Evolutionary conservation across 2,888 invertebrate genomes (phyloP), one percentile per base, ranked within the genome.

Genomic region (Panopea generosa): DNA sequence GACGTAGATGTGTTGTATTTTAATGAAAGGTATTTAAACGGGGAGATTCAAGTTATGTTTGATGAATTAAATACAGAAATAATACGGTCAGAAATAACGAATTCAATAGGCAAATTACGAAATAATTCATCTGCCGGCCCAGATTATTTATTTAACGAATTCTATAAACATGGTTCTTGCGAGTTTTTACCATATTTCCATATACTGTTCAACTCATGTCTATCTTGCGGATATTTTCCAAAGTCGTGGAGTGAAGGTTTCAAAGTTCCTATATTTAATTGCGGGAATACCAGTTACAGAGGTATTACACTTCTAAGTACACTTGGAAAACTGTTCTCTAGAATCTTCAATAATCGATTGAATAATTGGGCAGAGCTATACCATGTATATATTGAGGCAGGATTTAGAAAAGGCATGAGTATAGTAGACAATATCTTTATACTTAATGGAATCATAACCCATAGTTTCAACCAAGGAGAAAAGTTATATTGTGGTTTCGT

Each of bases 341-440:
- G 43, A 4, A 27, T 66, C 20, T 16, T 72, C 18, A 66, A 67
- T 40, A 67, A 50, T 24, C 38, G 50, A 16, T 29, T 67, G 18
- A 26, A 38, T 22, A 50, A 1, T 14, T 67, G 29, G 20, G 53
- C 29, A 26, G n/a, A 59, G 26, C 24, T 40, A 26, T 26, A 67
- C 24, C 14, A 24, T 57, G 16, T 7, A 3, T 33, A 45, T 52
- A 38, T 55, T 2, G 67, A 67, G 49, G 50, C 67, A 11, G 67
- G 56, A 4, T 59, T 67, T 38, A 59, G 52, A 24, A 24, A 27
- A 7, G 1, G 24, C 43, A 66, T 67, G 57, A 38, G 66, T n/a
- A 72, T 69, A 26, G 43, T 27, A 9, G 68, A 69, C 22, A 69
- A 47, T 22, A 61, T 69, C 24, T 69, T 69, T 53, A 33, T 47